Base-by-base conservation (phyloP, 2,113 vertebrate species). In the Hypocryptadius cinnamomeus region DNA sequence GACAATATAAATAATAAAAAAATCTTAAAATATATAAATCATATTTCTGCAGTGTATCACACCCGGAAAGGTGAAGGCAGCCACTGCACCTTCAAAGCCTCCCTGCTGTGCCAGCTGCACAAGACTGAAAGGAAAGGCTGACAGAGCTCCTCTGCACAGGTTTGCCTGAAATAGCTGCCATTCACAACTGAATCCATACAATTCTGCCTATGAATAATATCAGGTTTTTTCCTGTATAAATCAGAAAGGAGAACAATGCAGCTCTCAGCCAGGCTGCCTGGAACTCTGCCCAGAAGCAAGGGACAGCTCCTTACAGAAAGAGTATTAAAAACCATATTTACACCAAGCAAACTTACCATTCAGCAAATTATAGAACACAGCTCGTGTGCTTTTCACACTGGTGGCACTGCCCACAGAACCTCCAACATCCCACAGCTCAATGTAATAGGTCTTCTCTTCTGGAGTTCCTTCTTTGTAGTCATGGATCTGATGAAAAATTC, bases 381-480 rank as follows among this genome's bases (percentile, higher is more conserved):
- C 98, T 97, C 99, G 98, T 56, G 99, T 99, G 96, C 98, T 99
- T 97, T 99, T 99, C 92, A 99, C 96, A 66, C 99, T 99, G 96
- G 97, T 99, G 91, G 98, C 98, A 91, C 98, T 98, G 89, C 99
- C 99, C 78, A 99, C 98, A 20, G 99, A 99, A 64, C 99, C 99
- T 70, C 99, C 99, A 70, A 99, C 98, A 96, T 99, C 99, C 99
- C 99, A 99, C 50, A 99, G 97, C 95, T 99, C 99, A 96, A 99
- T 99, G 93, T 99, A 99, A 93, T 98, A 99, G 3, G 98, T 98
- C 97, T 99, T 99, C 97, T 99, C 99, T 85, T 99, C 99, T 21
- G 99, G 99, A 12, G 99, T 99, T 80, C 99, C 99, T 95, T 99
- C 99, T 96, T 98, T 99, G 95, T 99, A 99, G 97, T 99, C 99